Conservation (phyloP, 2,888 invertebrate genomes). For the Bombylius discolor region DNA sequence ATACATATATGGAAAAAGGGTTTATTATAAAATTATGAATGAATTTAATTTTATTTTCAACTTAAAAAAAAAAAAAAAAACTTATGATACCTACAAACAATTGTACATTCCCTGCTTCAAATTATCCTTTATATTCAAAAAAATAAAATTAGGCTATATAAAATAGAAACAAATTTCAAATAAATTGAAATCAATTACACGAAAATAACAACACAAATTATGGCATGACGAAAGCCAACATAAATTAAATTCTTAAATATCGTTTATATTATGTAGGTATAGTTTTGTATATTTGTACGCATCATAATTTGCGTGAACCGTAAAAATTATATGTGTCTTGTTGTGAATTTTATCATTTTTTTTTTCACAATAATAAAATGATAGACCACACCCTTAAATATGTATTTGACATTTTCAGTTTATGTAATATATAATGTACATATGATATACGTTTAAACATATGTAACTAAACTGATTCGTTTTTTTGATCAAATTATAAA, state of each 20-base stretch:
- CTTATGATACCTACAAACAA: too few species aligned
- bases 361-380: background rate
- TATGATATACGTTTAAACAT: background rate
- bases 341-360: too few species aligned
- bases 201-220: background rate
- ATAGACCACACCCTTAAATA: background rate
- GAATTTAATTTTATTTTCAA: too few species aligned
- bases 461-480: constrained; percentile 9
- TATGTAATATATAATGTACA: too few species aligned
- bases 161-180: background rate
- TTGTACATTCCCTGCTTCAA: too few species aligned
- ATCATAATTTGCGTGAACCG: too few species aligned
- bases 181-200: background rate
- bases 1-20: too few species aligned
- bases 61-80: too few species aligned
- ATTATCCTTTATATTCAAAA: too few species aligned
- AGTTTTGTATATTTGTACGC: background rate
- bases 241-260: background rate
- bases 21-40: too few species aligned
- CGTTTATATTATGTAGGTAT: background rate
- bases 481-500: constrained; percentile 9
- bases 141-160: too few species aligned
- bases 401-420: background rate
- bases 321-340: too few species aligned
- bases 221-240: background rate